Base-by-base conservation (phyloP, 2,888 invertebrate genomes). In the Cephalotes varians region DNA sequence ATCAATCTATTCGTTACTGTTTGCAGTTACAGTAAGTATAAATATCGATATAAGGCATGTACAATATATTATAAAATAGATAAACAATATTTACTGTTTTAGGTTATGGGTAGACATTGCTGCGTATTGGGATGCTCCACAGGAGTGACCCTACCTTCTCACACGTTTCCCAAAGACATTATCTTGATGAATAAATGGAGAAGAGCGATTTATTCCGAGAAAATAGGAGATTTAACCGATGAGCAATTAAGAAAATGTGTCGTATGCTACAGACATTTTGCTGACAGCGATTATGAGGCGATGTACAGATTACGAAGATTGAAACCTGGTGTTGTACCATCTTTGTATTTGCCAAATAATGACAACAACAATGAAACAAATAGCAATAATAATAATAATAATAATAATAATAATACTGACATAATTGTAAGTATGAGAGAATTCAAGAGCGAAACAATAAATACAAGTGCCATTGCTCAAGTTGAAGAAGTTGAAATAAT, bases 31-130 rank as follows among this genome's bases (percentile, higher is more conserved):
- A 76, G 15, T 40, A 28, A 40, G 40, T 65, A n/a, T 5, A 18
- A n/a, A 28, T n/a, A 31, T 28, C 28, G 12, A 40, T 15, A 15
- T 34, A 37, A 25, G 5, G 5, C 1, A 10, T 18, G 10, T 7
- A 40, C 0, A 12, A n/a, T 62, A n/a, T 62, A 25, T 51, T 12
- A 9, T 9, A 15, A 31, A 18, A 40, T 40, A 15, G 4, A 12
- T 44, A n/a, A 64, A 56, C 18, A 18, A 40, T 18, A 34, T 28
- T 51, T 51, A 12, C 18, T 2, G 40, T 77, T 77, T 81, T 28
- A 81, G 64, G 64, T 65, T 56, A 82, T 82, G 82, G 82, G 76
- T 65, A 67, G 64, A 15, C 76, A 77, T 5, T 82, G 82, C 47
- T 79, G 67, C 12, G 82, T 82, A 15, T 40, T 12, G 2, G 64